Conservation (phyloP, 1,140 invertebrate species). For the Cecropterus lyciades region DNA sequence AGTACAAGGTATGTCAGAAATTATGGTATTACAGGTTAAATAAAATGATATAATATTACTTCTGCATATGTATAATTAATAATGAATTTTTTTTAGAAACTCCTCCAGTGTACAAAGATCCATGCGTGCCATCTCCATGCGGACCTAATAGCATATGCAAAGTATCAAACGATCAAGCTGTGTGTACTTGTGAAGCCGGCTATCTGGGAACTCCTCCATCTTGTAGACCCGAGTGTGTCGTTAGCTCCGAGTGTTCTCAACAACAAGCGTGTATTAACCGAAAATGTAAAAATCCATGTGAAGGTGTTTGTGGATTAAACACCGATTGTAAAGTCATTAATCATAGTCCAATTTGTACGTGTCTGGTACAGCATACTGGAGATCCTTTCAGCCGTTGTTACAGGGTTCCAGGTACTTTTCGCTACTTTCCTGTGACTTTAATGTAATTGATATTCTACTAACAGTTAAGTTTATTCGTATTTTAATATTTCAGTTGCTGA, state of each 20-base stretch:
- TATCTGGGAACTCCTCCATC: slow-evolving; percentile 79
- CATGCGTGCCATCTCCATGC: slow-evolving; percentile 91
- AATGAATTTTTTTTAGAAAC: slow-evolving; percentile 52
- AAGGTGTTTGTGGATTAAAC: slow-evolving; percentile 85
- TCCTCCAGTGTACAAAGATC: slow-evolving; percentile 78
- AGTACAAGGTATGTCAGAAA: slow-evolving; percentile 57
- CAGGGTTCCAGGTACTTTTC: slow-evolving; percentile 55
- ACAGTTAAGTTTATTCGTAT: slow-evolving; percentile 1
- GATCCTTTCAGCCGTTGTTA: slow-evolving; percentile 86
- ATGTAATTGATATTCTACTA: background rate
- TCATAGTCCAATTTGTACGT: slow-evolving; percentile 85
- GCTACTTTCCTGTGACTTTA: background rate
- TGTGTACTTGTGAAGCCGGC: slow-evolving; percentile 87
- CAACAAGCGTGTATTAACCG: slow-evolving; percentile 79
- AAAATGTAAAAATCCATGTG: slow-evolving; percentile 85
- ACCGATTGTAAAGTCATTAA: slow-evolving; percentile 85
- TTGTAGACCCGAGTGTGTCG: slow-evolving; percentile 85
- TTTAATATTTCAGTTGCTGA: slow-evolving; percentile 62
- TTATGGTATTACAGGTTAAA: background rate
- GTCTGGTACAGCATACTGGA: slow-evolving; percentile 83
- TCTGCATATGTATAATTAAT: background rate
- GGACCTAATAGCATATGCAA: slow-evolving; percentile 90
- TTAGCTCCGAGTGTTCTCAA: slow-evolving; percentile 81
- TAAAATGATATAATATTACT: too few species aligned
- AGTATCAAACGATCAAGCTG: slow-evolving; percentile 87